Percentiles rank a stretch among this genome's conserved stretches.
phyloP scores from a whole-genome alignment of 2,888 invertebrate species.

The Megaustenia siamemsis region DNA sequence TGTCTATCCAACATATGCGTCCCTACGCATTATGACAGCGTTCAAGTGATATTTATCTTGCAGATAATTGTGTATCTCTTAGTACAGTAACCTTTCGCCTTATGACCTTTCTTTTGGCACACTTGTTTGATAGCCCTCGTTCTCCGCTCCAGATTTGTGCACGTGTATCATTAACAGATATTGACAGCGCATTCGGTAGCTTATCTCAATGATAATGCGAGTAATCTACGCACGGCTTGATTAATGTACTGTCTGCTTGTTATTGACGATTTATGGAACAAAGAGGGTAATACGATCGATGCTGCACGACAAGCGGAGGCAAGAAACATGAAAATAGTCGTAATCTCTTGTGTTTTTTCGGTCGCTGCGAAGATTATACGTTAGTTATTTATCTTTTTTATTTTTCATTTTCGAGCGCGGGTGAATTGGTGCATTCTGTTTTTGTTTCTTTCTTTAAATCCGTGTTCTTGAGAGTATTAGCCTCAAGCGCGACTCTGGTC shows the following conservation, averaged over 20 bases:
- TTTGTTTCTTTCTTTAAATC: no score
- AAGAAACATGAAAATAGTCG: not conserved
- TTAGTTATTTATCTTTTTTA: no score
- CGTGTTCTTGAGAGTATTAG: no score
- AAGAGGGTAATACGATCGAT: not conserved
- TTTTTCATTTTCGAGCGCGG: not conserved
- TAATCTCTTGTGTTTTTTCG: not conserved
- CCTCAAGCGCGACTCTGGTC: no score
- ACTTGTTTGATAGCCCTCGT: not conserved
- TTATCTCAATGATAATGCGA: not conserved
- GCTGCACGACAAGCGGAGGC: not conserved
- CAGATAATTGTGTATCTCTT: not conserved
- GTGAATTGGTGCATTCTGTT: not conserved
- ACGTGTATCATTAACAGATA: not conserved
- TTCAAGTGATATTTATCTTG: not conserved
- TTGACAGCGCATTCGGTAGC: not conserved
- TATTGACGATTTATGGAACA: not conserved
- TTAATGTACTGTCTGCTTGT: not conserved
- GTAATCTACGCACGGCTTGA: not conserved
- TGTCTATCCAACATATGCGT: not conserved
- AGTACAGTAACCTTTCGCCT: not conserved
- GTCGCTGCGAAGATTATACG: not conserved
- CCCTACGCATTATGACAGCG: not conserved
- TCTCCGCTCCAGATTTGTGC: not conserved
- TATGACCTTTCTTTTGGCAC: not conserved